Percentiles rank a stretch among this genome's conserved stretches.
Conservation (phyloP, 2,113 vertebrate genomes). For the Oenanthe oenanthe region DNA sequence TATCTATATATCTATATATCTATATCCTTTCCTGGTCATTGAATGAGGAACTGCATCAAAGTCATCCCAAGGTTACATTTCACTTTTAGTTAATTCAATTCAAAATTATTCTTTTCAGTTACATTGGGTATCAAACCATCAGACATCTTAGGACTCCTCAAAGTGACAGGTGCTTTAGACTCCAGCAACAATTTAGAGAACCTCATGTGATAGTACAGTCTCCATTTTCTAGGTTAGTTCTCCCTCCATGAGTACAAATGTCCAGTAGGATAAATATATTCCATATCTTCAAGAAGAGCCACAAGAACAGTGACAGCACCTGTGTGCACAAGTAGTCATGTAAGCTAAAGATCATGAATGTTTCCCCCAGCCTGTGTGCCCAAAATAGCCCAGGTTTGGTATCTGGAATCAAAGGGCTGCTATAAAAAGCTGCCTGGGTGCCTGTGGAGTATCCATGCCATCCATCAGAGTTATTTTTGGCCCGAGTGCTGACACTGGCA, state of each 20-base stretch:
- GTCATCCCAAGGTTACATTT: neutral
- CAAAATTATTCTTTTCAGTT: neutral
- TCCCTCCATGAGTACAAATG: neutral
- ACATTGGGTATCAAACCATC: neutral
- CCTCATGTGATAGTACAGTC: neutral
- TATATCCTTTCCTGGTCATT: neutral
- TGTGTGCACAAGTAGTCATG: slow-evolving; percentile 66
- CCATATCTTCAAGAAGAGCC: slow-evolving; percentile 27
- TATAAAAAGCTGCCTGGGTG: slow-evolving; percentile 87
- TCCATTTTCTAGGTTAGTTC: neutral
- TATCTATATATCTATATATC: accelerated
- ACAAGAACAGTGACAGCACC: neutral
- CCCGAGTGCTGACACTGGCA: slow-evolving; percentile 83
- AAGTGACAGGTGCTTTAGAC: neutral
- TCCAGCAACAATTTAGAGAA: neutral
- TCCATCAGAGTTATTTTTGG: slow-evolving; percentile 86
- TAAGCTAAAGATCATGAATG: slow-evolving; percentile 72
- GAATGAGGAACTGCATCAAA: neutral
- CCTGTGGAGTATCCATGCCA: slow-evolving; percentile 76
- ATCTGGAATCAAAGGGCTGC: slow-evolving; percentile 87
- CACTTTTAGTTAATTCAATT: neutral
- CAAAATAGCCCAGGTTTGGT: slow-evolving; percentile 83
- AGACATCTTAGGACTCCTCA: neutral
- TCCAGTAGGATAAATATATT: neutral
- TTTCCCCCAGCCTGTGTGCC: slow-evolving; percentile 73